These are phyloP conservation scores for Lagocephalus sceleratus DNA, from an alignment of 2,797 vertebrate genomes.

Conservation along the genomic window DNA sequence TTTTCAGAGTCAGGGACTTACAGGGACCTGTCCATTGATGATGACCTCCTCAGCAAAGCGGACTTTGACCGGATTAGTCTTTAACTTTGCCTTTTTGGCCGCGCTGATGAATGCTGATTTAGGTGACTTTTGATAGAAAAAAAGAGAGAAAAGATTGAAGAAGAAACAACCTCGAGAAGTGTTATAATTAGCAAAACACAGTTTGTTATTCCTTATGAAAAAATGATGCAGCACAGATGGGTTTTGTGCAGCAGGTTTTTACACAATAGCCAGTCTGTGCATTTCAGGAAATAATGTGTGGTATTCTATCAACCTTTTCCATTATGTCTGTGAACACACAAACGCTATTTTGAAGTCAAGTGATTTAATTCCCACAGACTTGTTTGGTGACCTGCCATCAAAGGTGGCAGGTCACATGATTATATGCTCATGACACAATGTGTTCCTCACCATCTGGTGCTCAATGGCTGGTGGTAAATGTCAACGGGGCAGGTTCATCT, in stretches of 20 bases:
- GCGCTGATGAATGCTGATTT: constrained; percentile 99
- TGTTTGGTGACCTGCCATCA: constrained; percentile 53
- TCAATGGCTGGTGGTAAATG: constrained; percentile 34
- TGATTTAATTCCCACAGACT: constrained; percentile 43
- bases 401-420: constrained; percentile 18
- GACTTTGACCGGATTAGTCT: constrained; percentile 98
- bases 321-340: constrained; percentile 9
- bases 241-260: constrained; percentile 1
- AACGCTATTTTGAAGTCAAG: constrained; percentile 33
- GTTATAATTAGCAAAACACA: constrained; percentile 23
- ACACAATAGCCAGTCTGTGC: no score
- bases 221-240: constrained; percentile 40
- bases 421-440: constrained; percentile 42
- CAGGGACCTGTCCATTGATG: constrained; percentile 96
- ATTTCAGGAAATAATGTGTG: no score
- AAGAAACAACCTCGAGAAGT: constrained; percentile 29
- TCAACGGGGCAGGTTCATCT: constrained; percentile 45
- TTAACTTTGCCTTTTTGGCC: constrained; percentile 98
- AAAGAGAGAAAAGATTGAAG: constrained; percentile 23
- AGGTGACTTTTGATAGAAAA: constrained; percentile 81
- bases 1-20: constrained; percentile 75
- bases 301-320: background rate
- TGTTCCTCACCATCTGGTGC: constrained; percentile 54
- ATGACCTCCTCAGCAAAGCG: constrained; percentile 98
- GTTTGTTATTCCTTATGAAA: constrained; percentile 35